Evolutionary conservation across 2,888 invertebrate species (phyloP), one percentile per base, ranked within the genome.

Genomic region (Geotrupes spiniger): DNA sequence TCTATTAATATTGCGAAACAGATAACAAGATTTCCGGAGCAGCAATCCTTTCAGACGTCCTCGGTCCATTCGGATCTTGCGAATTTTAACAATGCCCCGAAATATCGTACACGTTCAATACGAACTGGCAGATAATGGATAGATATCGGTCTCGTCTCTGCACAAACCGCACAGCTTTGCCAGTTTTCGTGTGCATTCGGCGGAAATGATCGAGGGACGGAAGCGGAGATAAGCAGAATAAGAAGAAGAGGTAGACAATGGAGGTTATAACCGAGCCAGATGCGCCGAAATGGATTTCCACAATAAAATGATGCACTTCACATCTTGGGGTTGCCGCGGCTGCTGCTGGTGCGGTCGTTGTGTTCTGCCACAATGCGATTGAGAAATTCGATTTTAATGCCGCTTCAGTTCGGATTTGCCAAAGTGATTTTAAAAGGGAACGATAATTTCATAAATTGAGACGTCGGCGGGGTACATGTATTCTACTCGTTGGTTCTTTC

Each of bases 221-320:
- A 71, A 72, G 59, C 61, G 69, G 70, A 72, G 72, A 72, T 72
- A 72, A 71, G 71, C 66, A 69, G 71, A 70, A 71, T 70, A 70
- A 70, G 71, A 70, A 69, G 68, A 68, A 66, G 69, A 71, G 70
- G 70, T 69, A 70, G 69, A 71, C 69, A 71, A 71, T 70, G 62
- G 64, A 59, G 62, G 67, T 62, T 63, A 65, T 65, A 65, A 66
- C 63, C 65, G 65, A 62, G 62, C 63, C 70, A 70, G 69, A 70
- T 70, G 69, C 68, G 66, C 62, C 62, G 62, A 63, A 68, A 68
- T 67, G 63, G 66, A 66, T 68, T 67, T 57, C 43, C 51, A 54
- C 52, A 56, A 58, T 63, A 56, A 68, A 66, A 68, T 63, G 67
- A 63, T 68, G 68, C 65, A 67, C 63, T 65, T 64, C 64, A 63